Percentiles rank a stretch among this genome's conserved stretches.
These are phyloP conservation scores for Trilocha varians DNA, from an alignment of 2,888 invertebrate species.

Conservation along the genomic window DNA sequence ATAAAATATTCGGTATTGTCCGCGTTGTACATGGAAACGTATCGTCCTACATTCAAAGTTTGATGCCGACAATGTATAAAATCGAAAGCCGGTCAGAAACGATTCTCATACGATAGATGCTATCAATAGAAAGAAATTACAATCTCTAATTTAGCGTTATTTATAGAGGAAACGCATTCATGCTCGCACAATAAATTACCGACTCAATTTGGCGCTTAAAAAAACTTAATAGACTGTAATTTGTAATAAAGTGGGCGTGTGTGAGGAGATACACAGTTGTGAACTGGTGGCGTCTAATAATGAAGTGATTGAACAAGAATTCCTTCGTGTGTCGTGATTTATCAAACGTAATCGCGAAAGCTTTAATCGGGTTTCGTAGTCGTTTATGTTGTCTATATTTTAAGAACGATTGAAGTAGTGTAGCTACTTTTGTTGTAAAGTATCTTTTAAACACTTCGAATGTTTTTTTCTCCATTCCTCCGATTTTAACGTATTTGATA, in stretches of 20 bases:
- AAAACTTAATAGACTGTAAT: slow-evolving; percentile 16
- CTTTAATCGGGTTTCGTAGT: no score
- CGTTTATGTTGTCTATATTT: no score
- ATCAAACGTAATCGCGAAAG: background rate
- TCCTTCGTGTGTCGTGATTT: background rate
- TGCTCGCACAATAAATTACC: slow-evolving; percentile 23
- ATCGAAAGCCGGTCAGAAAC: slow-evolving; percentile 37
- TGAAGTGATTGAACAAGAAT: background rate
- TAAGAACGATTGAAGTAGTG: no score
- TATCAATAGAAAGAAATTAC: slow-evolving; percentile 8
- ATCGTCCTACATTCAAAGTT: slow-evolving; percentile 14
- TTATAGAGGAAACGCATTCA: slow-evolving; percentile 24
- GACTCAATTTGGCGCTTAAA: slow-evolving; percentile 18
- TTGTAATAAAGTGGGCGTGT: slow-evolving; percentile 2
- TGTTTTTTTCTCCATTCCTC: no score
- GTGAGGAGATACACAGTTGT: background rate
- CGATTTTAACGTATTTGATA: no score
- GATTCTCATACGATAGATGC: slow-evolving; percentile 7
- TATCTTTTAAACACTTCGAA: no score
- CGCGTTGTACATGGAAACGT: slow-evolving; percentile 11
- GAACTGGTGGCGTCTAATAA: background rate
- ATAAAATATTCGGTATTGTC: slow-evolving; percentile 15
- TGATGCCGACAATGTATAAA: slow-evolving; percentile 25
- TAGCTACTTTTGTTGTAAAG: no score
- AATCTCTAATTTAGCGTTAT: slow-evolving; percentile 18